These are phyloP conservation scores for Neelides folsomi DNA, from an alignment of 2,888 invertebrate genomes.

Conservation along the genomic window DNA sequence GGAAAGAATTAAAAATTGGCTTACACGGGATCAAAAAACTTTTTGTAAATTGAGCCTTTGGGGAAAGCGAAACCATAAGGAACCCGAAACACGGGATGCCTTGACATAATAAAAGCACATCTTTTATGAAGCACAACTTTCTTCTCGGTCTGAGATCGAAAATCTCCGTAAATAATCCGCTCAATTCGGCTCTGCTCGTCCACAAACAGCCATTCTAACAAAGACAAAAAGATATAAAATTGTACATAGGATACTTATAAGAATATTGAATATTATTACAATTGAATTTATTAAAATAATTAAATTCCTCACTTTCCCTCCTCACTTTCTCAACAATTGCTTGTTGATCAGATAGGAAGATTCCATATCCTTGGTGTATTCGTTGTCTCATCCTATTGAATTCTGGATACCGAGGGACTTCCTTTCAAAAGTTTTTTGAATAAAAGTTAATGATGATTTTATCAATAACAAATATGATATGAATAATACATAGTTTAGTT, in stretches of 20 bases:
- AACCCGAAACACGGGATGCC: constrained; percentile 50
- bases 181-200: constrained; percentile 31
- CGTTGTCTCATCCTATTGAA: constrained; percentile 26
- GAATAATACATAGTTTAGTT: background rate
- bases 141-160: constrained; percentile 37
- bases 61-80: constrained; percentile 62
- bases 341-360: constrained; percentile 21
- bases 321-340: constrained; percentile 26
- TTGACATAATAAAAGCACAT: constrained; percentile 64
- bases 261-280: no score
- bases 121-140: constrained; percentile 48
- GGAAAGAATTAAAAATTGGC: constrained; percentile 27
- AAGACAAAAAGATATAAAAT: constrained; percentile 1
- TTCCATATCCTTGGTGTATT: constrained; percentile 17
- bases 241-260: background rate
- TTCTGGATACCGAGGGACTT: constrained; percentile 22
- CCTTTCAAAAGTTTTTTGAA: constrained; percentile 7
- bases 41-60: constrained; percentile 46
- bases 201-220: constrained; percentile 24
- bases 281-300: no score
- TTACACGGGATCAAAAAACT: constrained; percentile 58
- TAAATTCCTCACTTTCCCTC: constrained; percentile 5
- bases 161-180: constrained; percentile 29
- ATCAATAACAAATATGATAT: background rate
- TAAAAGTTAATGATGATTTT: no score